Evolutionary conservation across 2,797 vertebrate genomes (phyloP).

Genomic region (Anas bahamensis): DNA sequence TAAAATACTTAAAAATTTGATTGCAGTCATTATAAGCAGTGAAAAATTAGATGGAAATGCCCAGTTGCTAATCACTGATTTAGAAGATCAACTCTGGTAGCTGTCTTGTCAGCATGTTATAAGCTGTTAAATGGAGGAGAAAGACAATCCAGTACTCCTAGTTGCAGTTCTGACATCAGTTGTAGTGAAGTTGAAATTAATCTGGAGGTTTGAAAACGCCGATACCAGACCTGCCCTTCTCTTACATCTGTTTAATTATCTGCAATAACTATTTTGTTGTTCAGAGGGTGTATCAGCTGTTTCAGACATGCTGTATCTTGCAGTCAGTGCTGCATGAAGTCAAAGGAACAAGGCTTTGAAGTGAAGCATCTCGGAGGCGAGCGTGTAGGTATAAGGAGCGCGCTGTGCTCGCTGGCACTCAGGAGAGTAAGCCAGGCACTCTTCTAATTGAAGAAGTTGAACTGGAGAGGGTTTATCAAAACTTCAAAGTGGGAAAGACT

Average conservation of each 20-base stretch:
- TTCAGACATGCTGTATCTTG: constrained; percentile 73
- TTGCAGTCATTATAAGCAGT: neutral
- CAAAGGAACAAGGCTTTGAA: constrained; percentile 69
- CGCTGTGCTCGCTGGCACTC: constrained; percentile 9
- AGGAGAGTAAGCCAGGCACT: constrained; percentile 21
- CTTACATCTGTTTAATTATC: constrained; percentile 70
- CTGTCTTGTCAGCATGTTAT: neutral
- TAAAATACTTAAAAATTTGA: neutral
- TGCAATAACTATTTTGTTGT: constrained; percentile 71
- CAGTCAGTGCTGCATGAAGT: constrained; percentile 22
- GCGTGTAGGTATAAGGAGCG: neutral
- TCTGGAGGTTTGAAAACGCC: constrained; percentile 57
- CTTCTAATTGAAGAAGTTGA: constrained; percentile 34
- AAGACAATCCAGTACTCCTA: neutral
- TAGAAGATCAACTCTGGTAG: neutral
- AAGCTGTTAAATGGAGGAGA: constrained; percentile 33
- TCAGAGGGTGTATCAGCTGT: constrained; percentile 68
- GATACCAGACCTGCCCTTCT: constrained; percentile 61
- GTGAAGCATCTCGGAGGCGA: constrained; percentile 50
- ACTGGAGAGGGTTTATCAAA: constrained; percentile 32
- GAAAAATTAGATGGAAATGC: neutral
- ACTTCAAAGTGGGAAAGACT: neutral
- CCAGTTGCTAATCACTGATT: neutral
- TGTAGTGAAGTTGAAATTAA: constrained; percentile 48
- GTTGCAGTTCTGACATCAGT: constrained; percentile 20